Evolutionary conservation across 2,797 vertebrate genomes (phyloP).

Genomic region (Vipera latastei): DNA sequence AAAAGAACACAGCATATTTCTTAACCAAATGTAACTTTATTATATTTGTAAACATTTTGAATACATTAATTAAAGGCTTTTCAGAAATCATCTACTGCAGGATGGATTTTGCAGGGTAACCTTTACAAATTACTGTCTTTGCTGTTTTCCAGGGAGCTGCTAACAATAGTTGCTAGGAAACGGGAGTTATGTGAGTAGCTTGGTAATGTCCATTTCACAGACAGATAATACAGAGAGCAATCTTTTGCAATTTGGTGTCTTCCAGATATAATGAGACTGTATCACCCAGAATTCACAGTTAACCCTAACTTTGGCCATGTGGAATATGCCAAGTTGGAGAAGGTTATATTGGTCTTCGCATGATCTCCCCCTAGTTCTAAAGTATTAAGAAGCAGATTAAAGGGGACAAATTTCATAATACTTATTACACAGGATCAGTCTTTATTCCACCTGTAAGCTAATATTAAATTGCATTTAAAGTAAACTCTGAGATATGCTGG

Average conservation of each 20-base stretch:
- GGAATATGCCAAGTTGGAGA: neutral
- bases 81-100: neutral
- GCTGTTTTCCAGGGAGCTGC: neutral
- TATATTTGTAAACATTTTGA: conserved; percentile 14
- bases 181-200: neutral
- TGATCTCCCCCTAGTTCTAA: neutral
- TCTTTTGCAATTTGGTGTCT: neutral
- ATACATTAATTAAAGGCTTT: neutral
- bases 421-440: neutral
- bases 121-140: neutral
- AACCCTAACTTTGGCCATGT: neutral
- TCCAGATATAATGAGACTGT: neutral
- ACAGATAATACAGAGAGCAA: neutral
- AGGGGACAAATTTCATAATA: neutral
- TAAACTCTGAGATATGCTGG: conserved; percentile 27
- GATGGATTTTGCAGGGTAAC: neutral
- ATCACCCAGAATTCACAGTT: neutral
- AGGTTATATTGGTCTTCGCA: neutral
- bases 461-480: conserved; percentile 53
- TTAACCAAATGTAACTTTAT: conserved; percentile 16
- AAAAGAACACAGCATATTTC: conserved; percentile 15
- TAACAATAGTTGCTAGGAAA: conserved; percentile 24
- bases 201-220: neutral
- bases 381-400: neutral
- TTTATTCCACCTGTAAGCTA: conserved; percentile 46